phyloP scores from a whole-genome alignment of 2,888 invertebrate genomes.

The Eumerus sabulonum region DNA sequence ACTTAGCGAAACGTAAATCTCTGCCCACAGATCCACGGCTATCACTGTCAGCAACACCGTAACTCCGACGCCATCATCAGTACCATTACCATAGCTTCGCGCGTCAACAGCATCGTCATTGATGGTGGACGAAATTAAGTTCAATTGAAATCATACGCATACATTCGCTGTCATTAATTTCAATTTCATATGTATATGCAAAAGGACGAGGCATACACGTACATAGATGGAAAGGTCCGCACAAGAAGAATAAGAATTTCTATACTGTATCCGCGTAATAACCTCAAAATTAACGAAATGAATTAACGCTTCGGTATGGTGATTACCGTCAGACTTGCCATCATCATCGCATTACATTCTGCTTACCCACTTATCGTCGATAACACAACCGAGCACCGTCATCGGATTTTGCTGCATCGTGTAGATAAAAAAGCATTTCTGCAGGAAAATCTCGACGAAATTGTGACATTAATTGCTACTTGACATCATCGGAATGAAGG shows the following conservation, averaged over 20 bases:
- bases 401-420: constrained; percentile 6
- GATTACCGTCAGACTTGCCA: constrained; percentile 30
- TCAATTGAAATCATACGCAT: constrained; percentile 49
- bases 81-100: constrained; percentile 2
- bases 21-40: constrained; percentile 51
- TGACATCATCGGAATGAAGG: constrained; percentile 33
- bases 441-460: constrained; percentile 13
- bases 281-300: constrained; percentile 59
- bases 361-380: constrained; percentile 7
- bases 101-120: constrained; percentile 9
- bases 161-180: constrained; percentile 48
- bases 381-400: constrained; percentile 2
- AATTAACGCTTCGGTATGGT: constrained; percentile 43
- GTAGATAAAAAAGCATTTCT: constrained; percentile 11
- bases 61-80: constrained; percentile 1
- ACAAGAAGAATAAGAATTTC: constrained; percentile 1
- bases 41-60: constrained; percentile 19
- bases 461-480: constrained; percentile 40
- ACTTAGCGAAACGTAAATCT: constrained; percentile 63
- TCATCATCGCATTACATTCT: constrained; percentile 5
- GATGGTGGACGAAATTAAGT: constrained; percentile 39
- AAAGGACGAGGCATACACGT: constrained; percentile 42
- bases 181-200: constrained; percentile 50
- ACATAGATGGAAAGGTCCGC: constrained; percentile 1
- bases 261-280: constrained; percentile 45